Evolutionary conservation across 1,140 invertebrate species (phyloP).

Genomic region (Drosophila simulans): DNA sequence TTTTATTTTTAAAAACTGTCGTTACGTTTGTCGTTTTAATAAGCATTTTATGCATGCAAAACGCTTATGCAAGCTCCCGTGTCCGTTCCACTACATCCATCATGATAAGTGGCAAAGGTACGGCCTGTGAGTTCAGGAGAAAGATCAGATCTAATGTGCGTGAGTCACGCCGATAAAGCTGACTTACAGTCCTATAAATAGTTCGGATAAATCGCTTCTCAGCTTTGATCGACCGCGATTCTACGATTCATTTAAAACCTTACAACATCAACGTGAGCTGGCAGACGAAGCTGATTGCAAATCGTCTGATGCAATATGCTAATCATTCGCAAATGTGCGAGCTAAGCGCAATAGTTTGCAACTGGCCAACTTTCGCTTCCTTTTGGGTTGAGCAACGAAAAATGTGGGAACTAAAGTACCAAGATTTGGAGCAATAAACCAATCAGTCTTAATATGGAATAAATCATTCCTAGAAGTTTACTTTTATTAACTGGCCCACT

Average conservation of each 20-base stretch:
- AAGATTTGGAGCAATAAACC: too few relatives aligned
- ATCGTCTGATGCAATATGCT: constrained; percentile 46
- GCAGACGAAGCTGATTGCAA: constrained; percentile 33
- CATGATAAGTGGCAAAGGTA: constrained; percentile 35
- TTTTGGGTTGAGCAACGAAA: not conserved
- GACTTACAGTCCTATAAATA: constrained; percentile 10
- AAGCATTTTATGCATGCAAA: constrained; percentile 69
- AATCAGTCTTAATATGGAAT: too few relatives aligned
- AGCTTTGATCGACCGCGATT: constrained; percentile 32
- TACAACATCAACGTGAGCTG: constrained; percentile 20
- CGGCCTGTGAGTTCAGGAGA: constrained; percentile 3
- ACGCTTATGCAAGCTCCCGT: constrained; percentile 69
- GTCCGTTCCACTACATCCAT: constrained; percentile 34
- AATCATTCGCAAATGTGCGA: constrained; percentile 29
- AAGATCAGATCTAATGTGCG: constrained; percentile 17
- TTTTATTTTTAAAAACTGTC: constrained; percentile 72
- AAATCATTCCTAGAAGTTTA: not conserved
- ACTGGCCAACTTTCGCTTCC: constrained; percentile 1
- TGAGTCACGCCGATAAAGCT: constrained; percentile 29
- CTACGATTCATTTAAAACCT: constrained; percentile 25
- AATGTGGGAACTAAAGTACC: too few relatives aligned
- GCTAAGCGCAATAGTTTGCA: constrained; percentile 17
- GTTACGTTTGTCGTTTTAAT: constrained; percentile 77
- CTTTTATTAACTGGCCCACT: constrained; percentile 3
- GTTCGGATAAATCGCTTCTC: constrained; percentile 16